Conservation (phyloP, 2,888 invertebrate species). For the Nomada flava region DNA sequence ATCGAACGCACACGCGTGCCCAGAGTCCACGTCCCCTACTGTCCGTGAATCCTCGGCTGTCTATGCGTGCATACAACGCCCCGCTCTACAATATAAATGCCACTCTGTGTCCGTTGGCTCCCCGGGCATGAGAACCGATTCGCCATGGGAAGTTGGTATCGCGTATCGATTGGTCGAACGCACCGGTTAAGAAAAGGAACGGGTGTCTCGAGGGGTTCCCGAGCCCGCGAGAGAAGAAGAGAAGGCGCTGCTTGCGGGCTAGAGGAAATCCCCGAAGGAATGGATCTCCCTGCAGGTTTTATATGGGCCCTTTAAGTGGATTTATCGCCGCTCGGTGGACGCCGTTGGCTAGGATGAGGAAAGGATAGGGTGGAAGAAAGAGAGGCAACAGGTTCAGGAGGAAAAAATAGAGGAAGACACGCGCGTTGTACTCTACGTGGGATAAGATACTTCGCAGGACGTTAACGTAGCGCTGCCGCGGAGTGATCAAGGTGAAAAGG, state of each 20-base stretch:
- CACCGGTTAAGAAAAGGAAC: not conserved
- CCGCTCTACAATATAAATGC: conserved; percentile 65
- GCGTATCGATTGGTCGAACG: conserved; percentile 69
- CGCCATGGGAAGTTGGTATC: conserved; percentile 72
- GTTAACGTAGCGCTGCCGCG: conserved; percentile 59
- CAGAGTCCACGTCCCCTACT: not conserved
- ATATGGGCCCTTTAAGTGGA: conserved; percentile 71
- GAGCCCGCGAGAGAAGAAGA: conserved; percentile 13
- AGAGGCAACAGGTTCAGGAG: not conserved
- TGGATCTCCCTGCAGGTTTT: conserved; percentile 70
- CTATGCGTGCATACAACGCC: conserved; percentile 7
- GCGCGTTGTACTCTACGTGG: conserved; percentile 64
- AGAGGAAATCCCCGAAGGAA: conserved; percentile 67
- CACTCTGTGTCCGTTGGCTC: conserved; percentile 56
- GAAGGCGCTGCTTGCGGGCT: conserved; percentile 37
- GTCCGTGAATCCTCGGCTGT: not conserved
- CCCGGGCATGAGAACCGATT: conserved; percentile 71
- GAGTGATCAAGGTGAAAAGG: conserved; percentile 66
- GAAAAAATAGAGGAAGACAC: conserved; percentile 47
- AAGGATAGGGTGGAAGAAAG: conserved; percentile 19
- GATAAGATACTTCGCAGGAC: conserved; percentile 69
- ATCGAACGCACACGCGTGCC: conserved; percentile 34
- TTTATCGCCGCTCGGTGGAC: conserved; percentile 66
- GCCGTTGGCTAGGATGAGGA: conserved; percentile 37
- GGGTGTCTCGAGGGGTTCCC: conserved; percentile 3